A percentile compares a stretch with the other conserved stretches of the same genome.
Conservation (phyloP, 2,888 invertebrate species). For the Caenorhabditis auriculariae region DNA sequence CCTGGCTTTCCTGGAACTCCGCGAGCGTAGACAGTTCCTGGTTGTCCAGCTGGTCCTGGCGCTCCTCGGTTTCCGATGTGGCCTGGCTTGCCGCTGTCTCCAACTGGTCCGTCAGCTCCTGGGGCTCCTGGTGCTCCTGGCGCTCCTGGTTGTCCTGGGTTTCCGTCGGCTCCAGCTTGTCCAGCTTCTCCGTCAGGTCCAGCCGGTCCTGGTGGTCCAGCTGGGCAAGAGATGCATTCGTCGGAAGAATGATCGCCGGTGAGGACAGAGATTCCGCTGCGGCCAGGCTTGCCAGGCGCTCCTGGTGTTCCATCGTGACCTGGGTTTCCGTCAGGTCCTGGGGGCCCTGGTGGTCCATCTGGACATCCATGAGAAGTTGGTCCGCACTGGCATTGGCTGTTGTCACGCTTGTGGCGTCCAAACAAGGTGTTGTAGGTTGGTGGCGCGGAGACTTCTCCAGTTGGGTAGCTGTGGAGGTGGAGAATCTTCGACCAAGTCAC, state of each 20-base stretch:
- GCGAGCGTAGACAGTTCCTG: constrained; percentile 17
- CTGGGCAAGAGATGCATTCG: constrained; percentile 30
- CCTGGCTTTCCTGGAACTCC: constrained; percentile 32
- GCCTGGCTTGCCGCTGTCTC: constrained; percentile 13
- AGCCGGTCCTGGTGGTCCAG: constrained; percentile 28
- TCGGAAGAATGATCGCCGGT: constrained; percentile 13
- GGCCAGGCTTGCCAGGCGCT: constrained; percentile 30
- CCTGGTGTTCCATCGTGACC: constrained; percentile 18
- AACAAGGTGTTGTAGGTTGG: constrained; percentile 28
- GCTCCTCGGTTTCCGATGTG: constrained; percentile 4
- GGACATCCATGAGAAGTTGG: constrained; percentile 27
- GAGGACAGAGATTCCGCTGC: constrained; percentile 14
- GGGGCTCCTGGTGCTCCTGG: constrained; percentile 18
- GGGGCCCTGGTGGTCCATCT: constrained; percentile 28
- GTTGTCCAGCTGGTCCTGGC: constrained; percentile 25
- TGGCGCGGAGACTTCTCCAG: constrained; percentile 19
- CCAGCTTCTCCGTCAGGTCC: constrained; percentile 43
- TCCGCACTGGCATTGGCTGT: constrained; percentile 32
- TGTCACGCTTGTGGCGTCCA: constrained; percentile 33
- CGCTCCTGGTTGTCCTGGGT: constrained; percentile 23
- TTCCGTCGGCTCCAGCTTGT: constrained; percentile 44
- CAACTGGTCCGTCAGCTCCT: constrained; percentile 18
- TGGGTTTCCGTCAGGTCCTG: constrained; percentile 22
- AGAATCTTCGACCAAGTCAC: constrained; percentile 28
- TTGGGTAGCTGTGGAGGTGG: constrained; percentile 26